These are phyloP conservation scores for Cephus nigrinus DNA, from an alignment of 2,888 invertebrate genomes.

Conservation along the genomic window DNA sequence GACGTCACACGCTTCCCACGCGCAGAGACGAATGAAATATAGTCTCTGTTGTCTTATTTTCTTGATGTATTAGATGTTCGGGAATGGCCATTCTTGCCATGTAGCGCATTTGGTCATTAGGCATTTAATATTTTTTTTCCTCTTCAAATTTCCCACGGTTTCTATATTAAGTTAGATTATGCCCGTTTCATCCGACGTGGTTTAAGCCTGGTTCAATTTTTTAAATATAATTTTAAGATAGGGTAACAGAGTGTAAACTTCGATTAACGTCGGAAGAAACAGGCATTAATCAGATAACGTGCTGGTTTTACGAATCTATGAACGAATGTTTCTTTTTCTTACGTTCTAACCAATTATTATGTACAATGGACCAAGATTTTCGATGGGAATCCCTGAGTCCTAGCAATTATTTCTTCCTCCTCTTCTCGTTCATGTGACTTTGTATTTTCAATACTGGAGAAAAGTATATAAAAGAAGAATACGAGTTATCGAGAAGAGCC, in stretches of 20 bases:
- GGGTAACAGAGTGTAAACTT: no score
- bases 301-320: background rate
- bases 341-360: conserved; percentile 12
- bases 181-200: no score
- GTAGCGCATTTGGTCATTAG: background rate
- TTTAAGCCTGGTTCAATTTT: no score
- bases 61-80: background rate
- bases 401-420: background rate
- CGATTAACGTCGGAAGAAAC: no score
- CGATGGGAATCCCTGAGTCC: background rate
- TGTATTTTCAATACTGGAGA: background rate
- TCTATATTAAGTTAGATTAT: background rate
- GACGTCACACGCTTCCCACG: background rate
- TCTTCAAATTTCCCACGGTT: background rate
- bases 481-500: background rate
- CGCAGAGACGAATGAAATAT: background rate
- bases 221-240: no score
- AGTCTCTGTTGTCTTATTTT: background rate
- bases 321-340: conserved; percentile 18
- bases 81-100: background rate
- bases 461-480: conserved; percentile 1
- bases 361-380: conserved; percentile 18
- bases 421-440: conserved; percentile 14
- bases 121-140: background rate
- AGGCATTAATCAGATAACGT: background rate